Base-by-base conservation (phyloP, 1,140 invertebrate genomes). In the Caerostris darwini region DNA sequence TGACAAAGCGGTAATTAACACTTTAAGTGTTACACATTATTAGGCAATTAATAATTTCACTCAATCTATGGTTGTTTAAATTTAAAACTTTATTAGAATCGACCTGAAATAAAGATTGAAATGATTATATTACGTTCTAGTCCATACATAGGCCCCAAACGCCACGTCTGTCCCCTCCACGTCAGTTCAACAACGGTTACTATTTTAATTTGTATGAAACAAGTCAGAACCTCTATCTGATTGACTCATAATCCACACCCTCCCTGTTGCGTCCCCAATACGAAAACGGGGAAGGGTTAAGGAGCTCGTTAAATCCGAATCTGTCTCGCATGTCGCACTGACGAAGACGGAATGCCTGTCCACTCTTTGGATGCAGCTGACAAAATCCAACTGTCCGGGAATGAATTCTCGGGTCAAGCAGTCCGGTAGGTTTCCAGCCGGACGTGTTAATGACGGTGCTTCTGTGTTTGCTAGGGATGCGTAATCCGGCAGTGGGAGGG, bases 281-380 rank as follows among this genome's bases (percentile, higher is more conserved):
- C 10, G 6, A n/a, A 14, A 67, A 14, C 17, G 10, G 10, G 17
- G 61, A 67, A n/a, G 14, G 61, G 61, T 67, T n/a, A 67, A n/a
- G 12, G 61, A n/a, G 61, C 61, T 67, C 61, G 61, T 67, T 67
- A 67, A 67, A 67, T 67, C 61, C 61, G 61, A n/a, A 67, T n/a
- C 2, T 7, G 61, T n/a, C 61, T n/a, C 10, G 14, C 34, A 34
- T 34, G 0, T 34, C 34, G 34, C 34, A 5, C 61, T 67, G 61
- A 67, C 61, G 61, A 67, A 17, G 61, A 67, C 61, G 61, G 61
- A n/a, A 67, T 14, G 12, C 61, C 61, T 17, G 61, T 5, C 34
- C 34, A n/a, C 61, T 67, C 61, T 67, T 67, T 67, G 14, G 12
- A 67, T 14, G 61, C 12, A 14, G 61, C 14, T 67, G 61, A 67